A percentile compares a stretch with the other conserved stretches of the same genome.
phyloP scores from a whole-genome alignment of 2,113 vertebrate genomes.

The Zosterops borbonicus region DNA sequence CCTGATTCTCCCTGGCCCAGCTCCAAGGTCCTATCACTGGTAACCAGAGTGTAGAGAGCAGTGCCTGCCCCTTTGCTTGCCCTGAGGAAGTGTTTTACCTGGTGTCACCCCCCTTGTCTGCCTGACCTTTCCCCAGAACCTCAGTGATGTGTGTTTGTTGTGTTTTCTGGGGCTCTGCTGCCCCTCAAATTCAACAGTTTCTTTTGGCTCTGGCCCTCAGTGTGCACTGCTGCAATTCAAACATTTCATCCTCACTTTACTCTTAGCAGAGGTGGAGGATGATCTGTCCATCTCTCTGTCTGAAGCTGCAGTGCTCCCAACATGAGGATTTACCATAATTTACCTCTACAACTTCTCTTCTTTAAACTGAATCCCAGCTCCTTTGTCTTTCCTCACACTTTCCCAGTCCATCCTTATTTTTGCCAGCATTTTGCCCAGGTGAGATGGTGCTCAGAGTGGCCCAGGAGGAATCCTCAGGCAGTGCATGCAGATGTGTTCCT shows the following conservation, averaged over 20 bases:
- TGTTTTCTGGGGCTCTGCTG: neutral
- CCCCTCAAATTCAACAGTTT: neutral
- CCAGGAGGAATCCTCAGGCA: neutral
- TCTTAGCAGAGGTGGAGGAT: fast-evolving
- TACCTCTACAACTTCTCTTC: neutral
- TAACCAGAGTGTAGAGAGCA: neutral
- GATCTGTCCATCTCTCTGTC: neutral
- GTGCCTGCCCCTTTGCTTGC: neutral
- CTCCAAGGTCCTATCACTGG: neutral
- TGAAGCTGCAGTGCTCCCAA: fast-evolving
- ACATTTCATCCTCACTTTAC: neutral
- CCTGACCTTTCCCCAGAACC: neutral
- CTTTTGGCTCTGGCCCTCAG: neutral
- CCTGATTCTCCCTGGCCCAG: neutral
- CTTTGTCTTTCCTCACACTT: neutral
- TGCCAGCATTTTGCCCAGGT: neutral
- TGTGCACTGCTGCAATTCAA: neutral
- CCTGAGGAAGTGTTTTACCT: neutral
- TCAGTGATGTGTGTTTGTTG: neutral
- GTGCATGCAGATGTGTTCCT: fast-evolving
- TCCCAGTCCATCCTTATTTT: fast-evolving
- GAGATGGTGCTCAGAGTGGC: fast-evolving
- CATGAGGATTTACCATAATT: neutral
- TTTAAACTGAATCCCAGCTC: neutral
- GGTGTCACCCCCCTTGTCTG: fast-evolving